These are phyloP conservation scores for Sparus aurata DNA, from an alignment of 2,797 vertebrate species.

Conservation along the genomic window DNA sequence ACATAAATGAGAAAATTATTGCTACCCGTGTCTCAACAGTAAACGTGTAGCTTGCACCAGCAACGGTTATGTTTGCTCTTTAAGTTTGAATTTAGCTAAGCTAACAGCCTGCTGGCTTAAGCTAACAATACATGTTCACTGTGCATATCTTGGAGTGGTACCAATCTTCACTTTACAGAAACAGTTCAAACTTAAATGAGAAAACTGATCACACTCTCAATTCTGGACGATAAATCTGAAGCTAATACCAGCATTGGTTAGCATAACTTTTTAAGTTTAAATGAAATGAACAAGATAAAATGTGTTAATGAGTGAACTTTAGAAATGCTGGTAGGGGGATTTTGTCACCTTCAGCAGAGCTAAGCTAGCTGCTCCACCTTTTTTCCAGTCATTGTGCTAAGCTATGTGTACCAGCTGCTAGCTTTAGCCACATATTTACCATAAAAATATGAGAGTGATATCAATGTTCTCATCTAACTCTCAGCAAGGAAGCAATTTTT, in stretches of 20 bases:
- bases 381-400: neutral
- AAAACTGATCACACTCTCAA: neutral
- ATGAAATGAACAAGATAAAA: neutral
- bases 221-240: neutral
- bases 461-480: neutral
- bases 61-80: too few species aligned
- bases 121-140: neutral
- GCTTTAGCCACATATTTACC: neutral
- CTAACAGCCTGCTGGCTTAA: neutral
- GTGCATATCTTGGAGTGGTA: neutral
- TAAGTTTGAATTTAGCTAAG: neutral
- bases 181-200: neutral
- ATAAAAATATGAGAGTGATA: neutral
- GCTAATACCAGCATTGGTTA: neutral
- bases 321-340: neutral
- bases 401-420: neutral
- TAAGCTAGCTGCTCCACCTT: neutral
- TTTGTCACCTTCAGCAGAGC: neutral
- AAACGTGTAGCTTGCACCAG: too few species aligned
- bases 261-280: neutral
- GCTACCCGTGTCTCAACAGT: too few species aligned
- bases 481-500: conserved; percentile 10
- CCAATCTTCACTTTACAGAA: neutral
- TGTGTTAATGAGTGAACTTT: neutral
- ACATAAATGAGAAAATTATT: too few species aligned